These are phyloP conservation scores for Noctua fimbriata DNA, from an alignment of 2,888 invertebrate species.

Conservation along the genomic window DNA sequence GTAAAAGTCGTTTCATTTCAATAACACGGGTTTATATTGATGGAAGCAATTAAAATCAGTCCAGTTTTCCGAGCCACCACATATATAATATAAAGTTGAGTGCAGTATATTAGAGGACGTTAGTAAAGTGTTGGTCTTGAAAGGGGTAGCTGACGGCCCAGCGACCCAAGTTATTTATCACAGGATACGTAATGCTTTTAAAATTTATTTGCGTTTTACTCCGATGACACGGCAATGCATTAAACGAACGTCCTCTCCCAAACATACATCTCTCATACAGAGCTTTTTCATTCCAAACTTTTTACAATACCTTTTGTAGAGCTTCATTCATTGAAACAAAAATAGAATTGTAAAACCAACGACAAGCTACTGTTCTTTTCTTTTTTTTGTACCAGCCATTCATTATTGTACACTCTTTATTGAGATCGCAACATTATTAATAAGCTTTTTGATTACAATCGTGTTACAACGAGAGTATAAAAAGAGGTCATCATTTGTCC, in stretches of 20 bases:
- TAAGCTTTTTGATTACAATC: constrained; percentile 78
- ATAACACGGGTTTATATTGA: constrained; percentile 60
- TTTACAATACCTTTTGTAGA: constrained; percentile 66
- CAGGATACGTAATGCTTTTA: constrained; percentile 82
- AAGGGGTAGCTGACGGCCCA: constrained; percentile 78
- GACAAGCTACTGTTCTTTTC: constrained; percentile 61
- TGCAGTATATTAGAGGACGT: constrained; percentile 34
- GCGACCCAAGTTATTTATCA: constrained; percentile 85
- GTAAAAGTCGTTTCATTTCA: constrained; percentile 64
- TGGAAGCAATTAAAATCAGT: constrained; percentile 63
- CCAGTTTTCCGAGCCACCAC: constrained; percentile 57
- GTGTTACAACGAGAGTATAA: constrained; percentile 73
- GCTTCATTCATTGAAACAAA: constrained; percentile 75
- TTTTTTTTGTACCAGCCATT: constrained; percentile 69
- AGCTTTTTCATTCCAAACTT: constrained; percentile 56
- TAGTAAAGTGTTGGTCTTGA: constrained; percentile 69
- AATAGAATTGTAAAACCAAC: constrained; percentile 72
- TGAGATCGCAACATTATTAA: constrained; percentile 75
- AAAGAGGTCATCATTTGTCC: constrained; percentile 79
- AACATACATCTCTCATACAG: constrained; percentile 76
- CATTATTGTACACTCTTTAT: constrained; percentile 73
- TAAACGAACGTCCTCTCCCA: constrained; percentile 78
- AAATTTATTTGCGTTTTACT: constrained; percentile 88
- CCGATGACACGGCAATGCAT: constrained; percentile 76
- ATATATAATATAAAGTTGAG: constrained; percentile 55